Conservation (phyloP, 1,140 invertebrate genomes). For the Drosophila tropicalis region DNA sequence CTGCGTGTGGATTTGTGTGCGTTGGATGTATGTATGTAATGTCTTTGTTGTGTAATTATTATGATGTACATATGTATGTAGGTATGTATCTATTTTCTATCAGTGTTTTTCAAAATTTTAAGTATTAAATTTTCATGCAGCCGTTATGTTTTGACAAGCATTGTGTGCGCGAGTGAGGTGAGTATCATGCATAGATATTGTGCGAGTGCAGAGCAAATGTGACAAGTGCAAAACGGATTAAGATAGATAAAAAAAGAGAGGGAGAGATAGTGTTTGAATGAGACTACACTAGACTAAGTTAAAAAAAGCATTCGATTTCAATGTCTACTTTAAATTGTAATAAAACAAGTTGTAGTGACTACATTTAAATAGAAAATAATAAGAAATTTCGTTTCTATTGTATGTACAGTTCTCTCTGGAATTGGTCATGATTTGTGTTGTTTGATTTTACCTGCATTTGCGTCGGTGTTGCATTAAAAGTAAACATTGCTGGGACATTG, state of each 20-base stretch:
- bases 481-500: slow-evolving; percentile 43
- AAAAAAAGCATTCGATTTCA: not conserved
- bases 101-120: slow-evolving; percentile 22
- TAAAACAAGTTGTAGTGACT: not conserved
- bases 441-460: slow-evolving; percentile 65
- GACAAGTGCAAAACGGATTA: not conserved
- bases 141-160: slow-evolving; percentile 26
- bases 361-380: not conserved
- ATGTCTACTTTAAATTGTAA: not conserved
- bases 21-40: not conserved
- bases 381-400: not conserved
- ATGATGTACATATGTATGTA: no score
- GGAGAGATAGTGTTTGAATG: no score
- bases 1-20: slow-evolving; percentile 6
- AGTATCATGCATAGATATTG: slow-evolving; percentile 5
- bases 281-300: no score
- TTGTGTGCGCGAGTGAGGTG: not conserved
- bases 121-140: not conserved
- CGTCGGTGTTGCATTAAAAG: slow-evolving; percentile 42
- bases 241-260: not conserved
- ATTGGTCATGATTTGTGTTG: slow-evolving; percentile 17
- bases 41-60: no score
- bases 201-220: no score
- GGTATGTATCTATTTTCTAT: not conserved
- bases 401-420: slow-evolving; percentile 8